Base-by-base conservation (phyloP, 2,113 vertebrate genomes). In the Casuarius casuarius region DNA sequence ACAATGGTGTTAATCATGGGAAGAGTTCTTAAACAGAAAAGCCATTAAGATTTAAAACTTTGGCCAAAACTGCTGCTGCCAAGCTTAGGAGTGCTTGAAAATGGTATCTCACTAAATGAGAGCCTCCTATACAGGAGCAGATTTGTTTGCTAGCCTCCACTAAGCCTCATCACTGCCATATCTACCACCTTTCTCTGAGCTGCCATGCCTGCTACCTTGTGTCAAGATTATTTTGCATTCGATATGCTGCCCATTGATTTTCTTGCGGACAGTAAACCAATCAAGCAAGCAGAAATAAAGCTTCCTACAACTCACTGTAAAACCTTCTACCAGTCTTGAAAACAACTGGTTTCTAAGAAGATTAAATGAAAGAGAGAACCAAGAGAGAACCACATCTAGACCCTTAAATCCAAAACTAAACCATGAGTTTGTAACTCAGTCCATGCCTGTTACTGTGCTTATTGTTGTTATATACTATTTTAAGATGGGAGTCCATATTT, bases 351-450 rank as follows among this genome's bases (percentile, higher is more conserved):
- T 97, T 94, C 81, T 96, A 95, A 95, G 75, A 92, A 78, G 90
- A 95, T 93, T 95, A 97, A 94, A 96, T 79, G 67, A 95, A 94
- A 96, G 65, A 96, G 51, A 94, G 38, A 95, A 86, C 26, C 74
- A 94, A 96, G 65, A 96, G 51, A 94, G 38, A 95, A 86, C 26
- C 74, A 88, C 66, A 92, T 84, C 84, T 49, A 38, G 6, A 65
- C n/a, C 44, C 51, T 76, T 93, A 70, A 94, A 92, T 84, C 63
- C 66, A 80, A 73, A 93, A 90, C 67, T 73, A 94, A 96, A 87
- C n/a, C n/a, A 75, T 59, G 72, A 92, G 12, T 46, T 66, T 95
- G 77, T 80, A 90, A 13, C 82, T 96, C 78, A 78, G 62, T 28
- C 63, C 46, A 54, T 49, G 29, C 33, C 70, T 91, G 52, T 91